Conservation (phyloP, 2,797 vertebrate species). For the Amblyraja radiata region DNA sequence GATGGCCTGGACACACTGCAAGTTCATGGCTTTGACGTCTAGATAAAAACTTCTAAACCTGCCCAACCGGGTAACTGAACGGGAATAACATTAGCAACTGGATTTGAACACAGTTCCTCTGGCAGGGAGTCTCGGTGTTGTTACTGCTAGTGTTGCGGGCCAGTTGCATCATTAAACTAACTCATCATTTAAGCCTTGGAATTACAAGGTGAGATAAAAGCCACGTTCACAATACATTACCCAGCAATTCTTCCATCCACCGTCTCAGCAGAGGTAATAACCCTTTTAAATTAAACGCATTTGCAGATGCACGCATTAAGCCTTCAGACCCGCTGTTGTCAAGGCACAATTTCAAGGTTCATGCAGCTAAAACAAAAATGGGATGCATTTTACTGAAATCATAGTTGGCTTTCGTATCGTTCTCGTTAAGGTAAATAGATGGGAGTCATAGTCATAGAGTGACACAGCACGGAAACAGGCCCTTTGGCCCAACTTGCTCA, state of each 20-base stretch:
- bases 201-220: not conserved
- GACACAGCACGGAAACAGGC: too few relatives aligned
- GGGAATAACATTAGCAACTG: not conserved
- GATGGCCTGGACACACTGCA: too few relatives aligned
- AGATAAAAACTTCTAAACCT: not conserved
- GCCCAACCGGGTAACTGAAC: not conserved
- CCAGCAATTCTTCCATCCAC: not conserved
- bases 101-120: not conserved
- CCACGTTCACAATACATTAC: not conserved
- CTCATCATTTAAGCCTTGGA: not conserved
- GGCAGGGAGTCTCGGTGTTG: not conserved
- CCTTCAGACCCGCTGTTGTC: not conserved
- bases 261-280: not conserved
- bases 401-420: not conserved
- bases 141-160: not conserved
- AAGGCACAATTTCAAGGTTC: not conserved
- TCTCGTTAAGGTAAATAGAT: too few relatives aligned
- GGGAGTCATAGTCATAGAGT: too few relatives aligned
- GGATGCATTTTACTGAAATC: not conserved
- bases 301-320: not conserved
- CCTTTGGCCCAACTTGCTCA: too few relatives aligned
- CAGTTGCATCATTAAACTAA: not conserved
- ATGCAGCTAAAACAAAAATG: not conserved
- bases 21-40: too few relatives aligned
- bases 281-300: not conserved